Evolutionary conservation across 2,888 invertebrate genomes (phyloP).

Genomic region (Callimorpha dominula): DNA sequence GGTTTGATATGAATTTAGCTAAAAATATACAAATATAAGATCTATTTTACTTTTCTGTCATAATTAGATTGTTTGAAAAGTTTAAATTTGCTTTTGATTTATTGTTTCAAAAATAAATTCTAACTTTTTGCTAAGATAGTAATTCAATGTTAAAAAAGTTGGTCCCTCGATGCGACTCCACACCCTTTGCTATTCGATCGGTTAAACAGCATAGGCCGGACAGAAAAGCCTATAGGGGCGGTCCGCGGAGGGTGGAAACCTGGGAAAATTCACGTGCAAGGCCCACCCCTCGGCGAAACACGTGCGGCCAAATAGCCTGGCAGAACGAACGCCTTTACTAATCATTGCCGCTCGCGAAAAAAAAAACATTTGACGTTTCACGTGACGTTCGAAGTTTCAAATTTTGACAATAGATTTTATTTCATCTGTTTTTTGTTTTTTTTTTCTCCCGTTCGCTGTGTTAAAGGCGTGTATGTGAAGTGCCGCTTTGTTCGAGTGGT

Average conservation of each 20-base stretch:
- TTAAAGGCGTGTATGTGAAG: constrained; percentile 70
- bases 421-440: constrained; percentile 27
- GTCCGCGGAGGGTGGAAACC: constrained; percentile 86
- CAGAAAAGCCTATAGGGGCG: constrained; percentile 87
- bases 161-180: constrained; percentile 65
- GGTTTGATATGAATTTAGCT: not conserved
- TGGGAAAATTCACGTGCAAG: constrained; percentile 86
- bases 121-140: not conserved
- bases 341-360: constrained; percentile 81
- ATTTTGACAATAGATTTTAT: constrained; percentile 52
- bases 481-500: constrained; percentile 71
- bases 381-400: constrained; percentile 56
- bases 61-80: too few species aligned
- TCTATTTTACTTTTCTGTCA: too few species aligned
- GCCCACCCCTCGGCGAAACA: constrained; percentile 81
- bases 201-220: constrained; percentile 87
- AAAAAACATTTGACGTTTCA: constrained; percentile 64
- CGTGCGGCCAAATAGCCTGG: constrained; percentile 84
- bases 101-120: not conserved
- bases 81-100: too few species aligned
- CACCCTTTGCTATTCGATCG: constrained; percentile 73
- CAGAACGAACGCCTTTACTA: constrained; percentile 81
- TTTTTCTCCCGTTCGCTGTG: constrained; percentile 31
- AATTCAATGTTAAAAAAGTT: constrained; percentile 32
- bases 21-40: too few species aligned